phyloP scores from a whole-genome alignment of 2,113 vertebrate species.

The Petaurus breviceps region DNA sequence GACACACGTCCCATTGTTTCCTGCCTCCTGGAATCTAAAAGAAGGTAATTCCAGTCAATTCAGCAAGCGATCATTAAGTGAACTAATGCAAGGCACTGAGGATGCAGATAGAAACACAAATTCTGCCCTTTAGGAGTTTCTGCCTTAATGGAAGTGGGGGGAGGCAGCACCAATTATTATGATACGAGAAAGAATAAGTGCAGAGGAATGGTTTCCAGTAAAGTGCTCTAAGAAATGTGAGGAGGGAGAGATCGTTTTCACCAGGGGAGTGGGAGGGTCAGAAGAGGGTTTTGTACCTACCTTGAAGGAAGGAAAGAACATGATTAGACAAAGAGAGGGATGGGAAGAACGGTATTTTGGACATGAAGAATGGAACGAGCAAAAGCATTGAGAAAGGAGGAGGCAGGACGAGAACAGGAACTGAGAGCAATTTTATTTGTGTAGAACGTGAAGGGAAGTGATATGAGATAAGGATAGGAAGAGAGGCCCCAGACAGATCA shows the following conservation, averaged over 20 bases:
- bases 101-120: background rate
- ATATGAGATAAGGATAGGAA: background rate
- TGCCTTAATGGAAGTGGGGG: background rate
- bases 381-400: background rate
- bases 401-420: background rate
- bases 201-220: background rate
- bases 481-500: background rate
- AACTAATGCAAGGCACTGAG: background rate
- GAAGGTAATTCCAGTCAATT: constrained; percentile 11
- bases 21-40: background rate
- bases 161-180: background rate
- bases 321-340: background rate
- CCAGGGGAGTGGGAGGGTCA: background rate
- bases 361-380: background rate
- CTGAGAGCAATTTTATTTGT: background rate
- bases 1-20: constrained; percentile 38
- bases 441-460: background rate
- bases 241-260: background rate
- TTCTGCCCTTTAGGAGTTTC: background rate
- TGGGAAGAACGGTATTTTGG: background rate
- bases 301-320: background rate
- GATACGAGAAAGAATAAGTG: background rate
- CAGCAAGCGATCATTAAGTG: background rate
- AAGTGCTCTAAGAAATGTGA: background rate
- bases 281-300: background rate